Conservation (phyloP, 2,113 vertebrate genomes). For the Sapayoa aenigma region DNA sequence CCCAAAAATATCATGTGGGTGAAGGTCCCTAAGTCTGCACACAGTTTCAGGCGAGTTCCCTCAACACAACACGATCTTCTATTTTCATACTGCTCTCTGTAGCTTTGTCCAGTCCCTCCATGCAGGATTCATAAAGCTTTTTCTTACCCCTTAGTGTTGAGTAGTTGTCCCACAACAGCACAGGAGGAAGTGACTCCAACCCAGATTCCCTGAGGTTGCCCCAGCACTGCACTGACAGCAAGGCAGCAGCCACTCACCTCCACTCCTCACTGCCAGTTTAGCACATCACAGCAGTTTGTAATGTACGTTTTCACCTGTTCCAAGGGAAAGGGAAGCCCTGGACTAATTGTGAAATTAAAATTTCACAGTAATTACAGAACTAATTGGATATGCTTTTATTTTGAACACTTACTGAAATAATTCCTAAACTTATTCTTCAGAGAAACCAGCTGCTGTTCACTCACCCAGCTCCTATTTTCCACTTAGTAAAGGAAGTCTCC, state of each 20-base stretch:
- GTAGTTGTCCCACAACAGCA: fast-evolving
- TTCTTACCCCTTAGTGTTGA: neutral
- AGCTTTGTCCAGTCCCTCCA: neutral
- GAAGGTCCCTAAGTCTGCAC: neutral
- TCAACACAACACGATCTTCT: neutral
- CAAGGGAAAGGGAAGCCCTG: neutral
- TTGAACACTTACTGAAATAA: neutral
- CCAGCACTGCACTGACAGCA: neutral
- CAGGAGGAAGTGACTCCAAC: neutral
- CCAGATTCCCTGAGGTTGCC: neutral
- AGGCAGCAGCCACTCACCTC: neutral
- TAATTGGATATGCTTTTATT: neutral
- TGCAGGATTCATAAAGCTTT: neutral
- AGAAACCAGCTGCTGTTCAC: neutral
- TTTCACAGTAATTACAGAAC: neutral
- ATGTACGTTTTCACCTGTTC: neutral
- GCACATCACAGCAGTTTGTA: neutral
- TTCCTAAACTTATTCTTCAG: neutral
- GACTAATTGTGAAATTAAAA: neutral
- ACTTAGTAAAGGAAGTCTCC: neutral
- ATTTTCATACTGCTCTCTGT: neutral
- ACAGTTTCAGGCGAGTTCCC: neutral
- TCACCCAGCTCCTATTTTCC: neutral
- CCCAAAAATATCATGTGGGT: neutral
- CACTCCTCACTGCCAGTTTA: neutral